Conservation (phyloP, 2,797 vertebrate species). For the Dryobates pubescens region DNA sequence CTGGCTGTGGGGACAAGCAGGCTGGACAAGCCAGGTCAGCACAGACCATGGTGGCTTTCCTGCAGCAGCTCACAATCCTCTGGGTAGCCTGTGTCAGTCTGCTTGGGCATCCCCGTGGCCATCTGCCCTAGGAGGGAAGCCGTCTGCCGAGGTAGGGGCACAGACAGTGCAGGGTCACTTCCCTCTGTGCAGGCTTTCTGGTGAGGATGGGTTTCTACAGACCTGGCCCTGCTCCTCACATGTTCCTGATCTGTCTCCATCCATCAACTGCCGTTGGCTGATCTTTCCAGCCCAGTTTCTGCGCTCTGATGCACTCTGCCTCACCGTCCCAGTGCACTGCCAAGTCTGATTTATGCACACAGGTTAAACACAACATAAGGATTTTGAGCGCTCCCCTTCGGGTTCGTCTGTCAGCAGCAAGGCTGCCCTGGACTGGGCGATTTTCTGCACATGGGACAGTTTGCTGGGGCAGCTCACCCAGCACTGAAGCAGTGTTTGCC, state of each 20-base stretch:
- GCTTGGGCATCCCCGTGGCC: accelerated
- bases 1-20: not conserved
- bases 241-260: not conserved
- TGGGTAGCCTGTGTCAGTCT: not conserved
- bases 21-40: not conserved
- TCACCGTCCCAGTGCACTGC: not conserved
- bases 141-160: not conserved
- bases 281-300: not conserved
- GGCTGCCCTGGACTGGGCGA: accelerated
- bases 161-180: not conserved
- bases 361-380: not conserved
- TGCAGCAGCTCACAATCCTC: not conserved
- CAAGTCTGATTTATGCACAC: not conserved
- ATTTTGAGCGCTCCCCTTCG: not conserved
- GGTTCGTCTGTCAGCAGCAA: accelerated
- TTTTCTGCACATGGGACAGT: accelerated
- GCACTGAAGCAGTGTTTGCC: accelerated
- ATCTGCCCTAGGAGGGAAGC: not conserved
- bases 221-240: not conserved
- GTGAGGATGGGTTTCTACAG: not conserved
- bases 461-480: not conserved
- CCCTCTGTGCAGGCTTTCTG: not conserved
- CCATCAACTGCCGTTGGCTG: accelerated
- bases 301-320: not conserved
- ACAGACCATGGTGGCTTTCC: not conserved